Conservation (phyloP, 2,888 invertebrate genomes). For the Timema cristinae region DNA sequence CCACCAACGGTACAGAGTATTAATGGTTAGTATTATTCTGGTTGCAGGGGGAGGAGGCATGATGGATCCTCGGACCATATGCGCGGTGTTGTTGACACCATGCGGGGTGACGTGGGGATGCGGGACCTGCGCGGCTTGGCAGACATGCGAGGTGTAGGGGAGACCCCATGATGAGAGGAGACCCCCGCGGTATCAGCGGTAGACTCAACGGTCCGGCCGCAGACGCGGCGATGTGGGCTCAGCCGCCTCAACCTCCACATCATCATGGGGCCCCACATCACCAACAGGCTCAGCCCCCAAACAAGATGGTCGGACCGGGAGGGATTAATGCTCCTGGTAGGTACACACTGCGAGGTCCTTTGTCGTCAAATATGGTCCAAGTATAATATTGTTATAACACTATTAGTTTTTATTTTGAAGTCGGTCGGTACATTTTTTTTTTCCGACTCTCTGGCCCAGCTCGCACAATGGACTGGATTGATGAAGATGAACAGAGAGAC, state of each 20-base stretch:
- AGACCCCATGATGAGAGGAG: constrained; percentile 57
- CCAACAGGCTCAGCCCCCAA: constrained; percentile 51
- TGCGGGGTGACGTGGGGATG: constrained; percentile 21
- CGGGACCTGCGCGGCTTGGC: constrained; percentile 41
- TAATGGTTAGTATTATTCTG: background rate
- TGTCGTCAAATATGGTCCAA: too few relatives aligned
- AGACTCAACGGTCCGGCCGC: constrained; percentile 69
- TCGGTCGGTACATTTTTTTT: too few relatives aligned
- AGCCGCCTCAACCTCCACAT: constrained; percentile 46
- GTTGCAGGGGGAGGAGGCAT: constrained; percentile 41
- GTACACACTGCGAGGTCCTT: too few relatives aligned
- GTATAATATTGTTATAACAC: too few relatives aligned
- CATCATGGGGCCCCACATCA: constrained; percentile 47
- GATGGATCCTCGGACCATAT: constrained; percentile 46
- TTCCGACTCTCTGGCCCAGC: too few relatives aligned
- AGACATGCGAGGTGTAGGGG: constrained; percentile 53
- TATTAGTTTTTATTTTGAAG: too few relatives aligned
- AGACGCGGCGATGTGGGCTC: constrained; percentile 66
- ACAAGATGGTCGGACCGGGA: constrained; percentile 37
- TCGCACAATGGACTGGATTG: too few relatives aligned
- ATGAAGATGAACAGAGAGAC: too few relatives aligned
- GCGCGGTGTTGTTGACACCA: constrained; percentile 46
- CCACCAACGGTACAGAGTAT: too few relatives aligned
- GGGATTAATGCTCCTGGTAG: constrained; percentile 41
- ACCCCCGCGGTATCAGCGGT: constrained; percentile 75